Percentiles rank a stretch among this genome's conserved stretches.
Evolutionary conservation across 2,797 vertebrate genomes (phyloP).

Genomic region (Podarcis lilfordi): DNA sequence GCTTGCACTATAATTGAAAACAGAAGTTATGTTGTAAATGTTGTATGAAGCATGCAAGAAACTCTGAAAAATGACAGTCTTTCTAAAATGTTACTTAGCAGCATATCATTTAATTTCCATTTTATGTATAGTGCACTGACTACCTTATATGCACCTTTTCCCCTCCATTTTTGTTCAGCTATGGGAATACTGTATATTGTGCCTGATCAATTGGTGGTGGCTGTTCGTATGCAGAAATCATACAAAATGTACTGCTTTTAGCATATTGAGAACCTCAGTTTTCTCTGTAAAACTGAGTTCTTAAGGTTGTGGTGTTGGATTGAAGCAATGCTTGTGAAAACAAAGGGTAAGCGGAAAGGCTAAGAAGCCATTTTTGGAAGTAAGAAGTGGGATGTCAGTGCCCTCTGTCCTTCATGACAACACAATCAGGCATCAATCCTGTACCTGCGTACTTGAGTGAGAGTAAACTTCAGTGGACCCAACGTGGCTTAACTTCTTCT

Average conservation of each 20-base stretch:
- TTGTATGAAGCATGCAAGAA: neutral
- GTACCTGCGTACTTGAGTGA: neutral
- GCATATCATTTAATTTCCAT: neutral
- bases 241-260: neutral
- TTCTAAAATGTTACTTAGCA: neutral
- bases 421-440: neutral
- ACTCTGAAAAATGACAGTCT: neutral
- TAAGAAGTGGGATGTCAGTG: neutral
- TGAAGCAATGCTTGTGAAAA: neutral
- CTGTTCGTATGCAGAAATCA: neutral
- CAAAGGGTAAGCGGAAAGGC: neutral
- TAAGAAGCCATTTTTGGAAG: neutral
- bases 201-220: neutral
- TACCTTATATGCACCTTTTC: neutral
- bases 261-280: neutral
- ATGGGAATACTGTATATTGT: neutral
- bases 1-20: slow-evolving; percentile 1
- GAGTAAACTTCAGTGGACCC: too few species aligned
- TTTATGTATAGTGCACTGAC: neutral
- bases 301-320: neutral
- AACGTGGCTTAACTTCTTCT: neutral
- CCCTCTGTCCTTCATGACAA: neutral
- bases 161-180: too few species aligned
- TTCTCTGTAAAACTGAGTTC: neutral
- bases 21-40: neutral